A percentile compares a stretch with the other conserved stretches of the same genome.
These are phyloP conservation scores for Acronicta aceris DNA, from an alignment of 2,888 invertebrate species.

Conservation along the genomic window DNA sequence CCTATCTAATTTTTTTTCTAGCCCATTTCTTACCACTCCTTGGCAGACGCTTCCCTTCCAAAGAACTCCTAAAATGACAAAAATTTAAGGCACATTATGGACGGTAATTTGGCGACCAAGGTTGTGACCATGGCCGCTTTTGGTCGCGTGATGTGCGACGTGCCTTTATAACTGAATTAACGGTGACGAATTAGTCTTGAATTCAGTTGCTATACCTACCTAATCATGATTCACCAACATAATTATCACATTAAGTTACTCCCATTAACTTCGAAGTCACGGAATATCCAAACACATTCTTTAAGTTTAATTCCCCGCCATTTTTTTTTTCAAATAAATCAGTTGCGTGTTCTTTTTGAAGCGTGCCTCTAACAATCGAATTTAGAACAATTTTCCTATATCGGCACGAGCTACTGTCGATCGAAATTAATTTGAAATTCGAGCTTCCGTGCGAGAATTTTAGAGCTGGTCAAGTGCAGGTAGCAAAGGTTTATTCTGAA, in stretches of 20 bases:
- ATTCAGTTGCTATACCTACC: background rate
- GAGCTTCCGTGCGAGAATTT: constrained; percentile 80
- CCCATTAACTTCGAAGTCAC: constrained; percentile 32
- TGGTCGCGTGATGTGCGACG: no score
- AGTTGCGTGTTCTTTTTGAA: constrained; percentile 66
- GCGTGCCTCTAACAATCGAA: constrained; percentile 71
- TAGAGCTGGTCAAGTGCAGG: constrained; percentile 43
- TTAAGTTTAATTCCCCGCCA: constrained; percentile 34
- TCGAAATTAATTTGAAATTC: constrained; percentile 62
- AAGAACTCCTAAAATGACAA: no score
- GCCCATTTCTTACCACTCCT: no score
- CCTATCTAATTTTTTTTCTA: no score
- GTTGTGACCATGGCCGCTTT: no score
- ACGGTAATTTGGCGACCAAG: no score
- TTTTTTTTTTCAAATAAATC: constrained; percentile 44
- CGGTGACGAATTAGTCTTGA: background rate
- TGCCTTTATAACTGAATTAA: no score
- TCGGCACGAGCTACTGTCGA: constrained; percentile 78
- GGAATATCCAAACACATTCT: constrained; percentile 32
- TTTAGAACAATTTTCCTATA: constrained; percentile 65
- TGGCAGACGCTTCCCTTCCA: no score
- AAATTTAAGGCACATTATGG: no score
- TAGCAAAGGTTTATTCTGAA: constrained; percentile 53
- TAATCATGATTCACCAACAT: constrained; percentile 14
- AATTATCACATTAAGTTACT: constrained; percentile 33